Evolutionary conservation across 2,797 vertebrate genomes (phyloP).

Genomic region (Perodicticus potto): DNA sequence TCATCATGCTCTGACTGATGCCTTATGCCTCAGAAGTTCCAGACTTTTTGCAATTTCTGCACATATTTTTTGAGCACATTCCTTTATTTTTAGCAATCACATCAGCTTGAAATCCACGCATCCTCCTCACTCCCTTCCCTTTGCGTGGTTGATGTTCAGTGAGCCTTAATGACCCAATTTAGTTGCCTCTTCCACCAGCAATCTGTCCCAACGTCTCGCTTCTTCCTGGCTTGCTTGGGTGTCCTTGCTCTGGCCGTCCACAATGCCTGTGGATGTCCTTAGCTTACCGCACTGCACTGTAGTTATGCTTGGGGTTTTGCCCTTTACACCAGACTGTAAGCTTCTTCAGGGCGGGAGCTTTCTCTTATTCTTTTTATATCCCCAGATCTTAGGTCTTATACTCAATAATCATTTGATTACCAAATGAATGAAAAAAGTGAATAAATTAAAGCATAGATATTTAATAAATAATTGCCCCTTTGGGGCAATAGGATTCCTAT

Average conservation of each 20-base stretch:
- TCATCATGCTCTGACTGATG: neutral
- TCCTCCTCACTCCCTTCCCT: neutral
- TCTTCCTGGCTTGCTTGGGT: neutral
- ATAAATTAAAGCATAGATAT: conserved; percentile 19
- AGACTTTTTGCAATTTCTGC: neutral
- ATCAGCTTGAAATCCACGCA: neutral
- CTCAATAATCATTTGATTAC: neutral
- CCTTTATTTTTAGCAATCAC: conserved; percentile 24
- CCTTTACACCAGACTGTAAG: neutral
- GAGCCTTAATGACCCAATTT: neutral
- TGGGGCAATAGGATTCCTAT: too few species aligned
- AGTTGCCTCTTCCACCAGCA: neutral
- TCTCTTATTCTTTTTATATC: neutral
- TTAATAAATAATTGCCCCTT: neutral
- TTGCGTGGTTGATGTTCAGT: neutral
- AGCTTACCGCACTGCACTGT: neutral
- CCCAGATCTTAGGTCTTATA: neutral
- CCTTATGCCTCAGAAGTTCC: neutral
- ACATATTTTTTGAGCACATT: neutral
- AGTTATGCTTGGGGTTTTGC: neutral
- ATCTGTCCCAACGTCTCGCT: neutral
- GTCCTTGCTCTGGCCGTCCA: too few species aligned
- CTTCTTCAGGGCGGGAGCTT: neutral
- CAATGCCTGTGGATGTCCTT: too few species aligned
- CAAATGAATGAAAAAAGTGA: neutral